Evolutionary conservation across 2,888 invertebrate genomes (phyloP).

Genomic region (Pasiphila rectangulata): DNA sequence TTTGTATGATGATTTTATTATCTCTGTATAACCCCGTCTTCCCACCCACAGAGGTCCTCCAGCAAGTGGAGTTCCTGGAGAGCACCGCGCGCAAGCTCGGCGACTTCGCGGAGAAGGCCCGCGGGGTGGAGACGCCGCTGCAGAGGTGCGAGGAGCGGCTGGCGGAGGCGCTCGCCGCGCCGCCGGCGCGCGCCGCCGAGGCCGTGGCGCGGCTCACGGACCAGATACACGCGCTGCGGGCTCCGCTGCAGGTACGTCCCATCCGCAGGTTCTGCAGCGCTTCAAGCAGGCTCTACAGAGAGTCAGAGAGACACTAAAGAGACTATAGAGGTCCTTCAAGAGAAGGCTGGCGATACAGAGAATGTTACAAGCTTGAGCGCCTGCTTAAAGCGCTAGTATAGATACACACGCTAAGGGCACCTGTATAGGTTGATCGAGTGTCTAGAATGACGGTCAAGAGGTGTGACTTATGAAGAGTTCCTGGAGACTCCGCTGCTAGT

Average conservation of each 20-base stretch:
- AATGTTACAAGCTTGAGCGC: too few relatives aligned
- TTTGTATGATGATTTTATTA: neutral
- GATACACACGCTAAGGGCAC: too few relatives aligned
- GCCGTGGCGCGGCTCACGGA: slow-evolving; percentile 91
- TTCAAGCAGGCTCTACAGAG: too few relatives aligned
- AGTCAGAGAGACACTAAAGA: too few relatives aligned
- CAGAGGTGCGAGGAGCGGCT: slow-evolving; percentile 93
- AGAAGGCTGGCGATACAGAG: too few relatives aligned
- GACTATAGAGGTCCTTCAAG: too few relatives aligned
- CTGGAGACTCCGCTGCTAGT: too few relatives aligned
- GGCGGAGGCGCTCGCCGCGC: slow-evolving; percentile 81
- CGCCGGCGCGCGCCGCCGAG: slow-evolving; percentile 89
- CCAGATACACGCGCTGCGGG: slow-evolving; percentile 88
- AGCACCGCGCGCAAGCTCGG: slow-evolving; percentile 89
- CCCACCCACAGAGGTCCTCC: slow-evolving; percentile 81
- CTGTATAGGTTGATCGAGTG: too few relatives aligned
- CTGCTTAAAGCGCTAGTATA: too few relatives aligned
- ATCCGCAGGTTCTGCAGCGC: too few relatives aligned
- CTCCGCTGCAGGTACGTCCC: slow-evolving; percentile 83
- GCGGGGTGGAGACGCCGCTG: slow-evolving; percentile 91
- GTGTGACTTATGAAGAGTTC: too few relatives aligned
- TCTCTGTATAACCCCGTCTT: neutral
- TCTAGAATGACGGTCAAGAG: too few relatives aligned
- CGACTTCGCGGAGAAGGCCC: slow-evolving; percentile 91
- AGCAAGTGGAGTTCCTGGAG: slow-evolving; percentile 89